Percentiles rank a stretch among this genome's conserved stretches.
Evolutionary conservation across 2,888 invertebrate species (phyloP).

Genomic region (Lumbricus terrestris): DNA sequence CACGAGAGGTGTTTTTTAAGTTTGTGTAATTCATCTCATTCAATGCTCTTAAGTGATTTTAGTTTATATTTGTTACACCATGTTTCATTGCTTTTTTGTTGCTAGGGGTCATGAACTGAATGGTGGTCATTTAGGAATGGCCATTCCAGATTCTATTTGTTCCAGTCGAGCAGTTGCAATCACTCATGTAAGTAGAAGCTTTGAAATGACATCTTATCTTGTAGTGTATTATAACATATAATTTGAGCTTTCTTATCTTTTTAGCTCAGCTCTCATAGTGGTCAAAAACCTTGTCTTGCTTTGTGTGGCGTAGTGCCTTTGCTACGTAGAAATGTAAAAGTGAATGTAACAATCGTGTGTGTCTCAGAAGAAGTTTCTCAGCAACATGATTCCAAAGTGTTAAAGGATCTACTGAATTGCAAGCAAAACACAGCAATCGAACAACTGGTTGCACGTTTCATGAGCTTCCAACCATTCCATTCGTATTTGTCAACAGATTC

Average conservation of each 20-base stretch:
- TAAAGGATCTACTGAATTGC: background rate
- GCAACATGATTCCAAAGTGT: background rate
- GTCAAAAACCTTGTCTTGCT: background rate
- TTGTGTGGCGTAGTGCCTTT: background rate
- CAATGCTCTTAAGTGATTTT: background rate
- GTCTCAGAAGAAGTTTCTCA: background rate
- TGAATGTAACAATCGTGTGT: background rate
- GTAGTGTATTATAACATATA: background rate
- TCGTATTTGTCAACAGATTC: background rate
- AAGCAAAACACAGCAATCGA: background rate
- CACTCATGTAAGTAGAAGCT: constrained; percentile 23
- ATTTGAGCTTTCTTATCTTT: background rate
- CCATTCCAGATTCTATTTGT: constrained; percentile 89
- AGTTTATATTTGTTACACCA: background rate
- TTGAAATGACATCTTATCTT: background rate
- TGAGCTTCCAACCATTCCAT: background rate
- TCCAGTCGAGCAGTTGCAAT: constrained; percentile 81
- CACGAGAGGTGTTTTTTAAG: background rate
- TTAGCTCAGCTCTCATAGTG: too few relatives aligned
- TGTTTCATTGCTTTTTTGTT: constrained; percentile 15
- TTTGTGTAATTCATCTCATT: background rate
- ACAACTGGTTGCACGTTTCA: background rate
- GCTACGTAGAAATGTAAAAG: background rate
- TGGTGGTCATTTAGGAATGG: constrained; percentile 80
- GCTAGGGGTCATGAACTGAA: constrained; percentile 16